Evolutionary conservation across 2,888 invertebrate species (phyloP).

Genomic region (Zygogramma bicolorata): DNA sequence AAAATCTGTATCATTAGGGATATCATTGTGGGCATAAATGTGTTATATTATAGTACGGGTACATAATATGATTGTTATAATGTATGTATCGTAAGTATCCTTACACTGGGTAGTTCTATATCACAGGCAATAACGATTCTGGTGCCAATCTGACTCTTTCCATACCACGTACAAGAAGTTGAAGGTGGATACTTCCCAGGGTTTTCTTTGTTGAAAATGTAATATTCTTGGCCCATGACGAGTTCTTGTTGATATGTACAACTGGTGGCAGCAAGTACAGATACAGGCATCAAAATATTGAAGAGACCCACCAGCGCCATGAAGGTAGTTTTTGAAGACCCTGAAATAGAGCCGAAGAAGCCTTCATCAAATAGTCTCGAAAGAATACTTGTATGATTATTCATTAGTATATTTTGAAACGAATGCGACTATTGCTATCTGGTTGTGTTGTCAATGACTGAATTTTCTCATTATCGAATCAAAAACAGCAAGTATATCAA

Average conservation of each 20-base stretch:
- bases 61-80: no score
- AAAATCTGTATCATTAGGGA: no score
- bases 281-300: constrained; percentile 56
- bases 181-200: constrained; percentile 64
- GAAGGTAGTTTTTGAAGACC: not conserved
- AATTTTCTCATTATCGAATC: no score
- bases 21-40: no score
- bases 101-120: constrained; percentile 65
- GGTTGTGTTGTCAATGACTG: no score
- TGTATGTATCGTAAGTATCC: no score
- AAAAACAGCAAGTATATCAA: no score
- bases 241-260: constrained; percentile 68
- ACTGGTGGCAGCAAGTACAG: constrained; percentile 57
- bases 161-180: constrained; percentile 69
- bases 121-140: constrained; percentile 68
- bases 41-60: no score
- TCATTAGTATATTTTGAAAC: no score
- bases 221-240: constrained; percentile 62
- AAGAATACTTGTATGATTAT: no score
- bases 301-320: constrained; percentile 56
- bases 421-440: no score
- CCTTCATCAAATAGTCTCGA: not conserved
- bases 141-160: constrained; percentile 64
- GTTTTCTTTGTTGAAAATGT: constrained; percentile 69
- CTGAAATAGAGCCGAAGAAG: not conserved